Base-by-base conservation (phyloP, 2,113 vertebrate species). In the Pimephales promelas region DNA sequence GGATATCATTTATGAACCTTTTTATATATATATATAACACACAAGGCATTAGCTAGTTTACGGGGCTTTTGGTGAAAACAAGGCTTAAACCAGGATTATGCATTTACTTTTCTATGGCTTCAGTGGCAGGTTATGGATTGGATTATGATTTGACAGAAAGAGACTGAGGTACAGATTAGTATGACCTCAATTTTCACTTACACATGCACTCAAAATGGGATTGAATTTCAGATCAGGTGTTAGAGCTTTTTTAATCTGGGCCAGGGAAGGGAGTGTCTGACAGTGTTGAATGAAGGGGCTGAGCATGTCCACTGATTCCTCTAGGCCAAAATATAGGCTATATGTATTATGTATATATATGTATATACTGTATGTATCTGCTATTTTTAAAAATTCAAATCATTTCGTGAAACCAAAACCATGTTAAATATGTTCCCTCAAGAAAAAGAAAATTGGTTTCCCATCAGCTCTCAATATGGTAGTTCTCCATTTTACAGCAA, bases 101-200 rank as follows among this genome's bases (percentile, higher is more conserved):
- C 59, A 40, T 81, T 49, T 45, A 73, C 43, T 85, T 81, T 64
- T 73, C 28, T 73, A 64, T 36, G 9, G 75, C 52, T 57, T 74
- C 47, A 82, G 64, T 84, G 74, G 88, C 45, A 85, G 81, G 84
- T 74, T 88, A 76, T 75, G 83, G 77, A 83, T 85, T 86, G 82
- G 81, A 88, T 88, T 87, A 86, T 86, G 59, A 85, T 82, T 88
- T 70, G 85, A 85, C 83, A 31, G 83, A 28, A 79, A 73, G 62
- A 75, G 85, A 49, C 75, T 68, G 64, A 81, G 81, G 64, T 81
- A 82, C 66, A 85, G 88, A 87, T 87, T 83, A 89, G 83, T 31
- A 72, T 85, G 85, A 86, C 88, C 88, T 88, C 83, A 64, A 77
- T 86, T 83, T 88, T 76, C 68, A 81, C 71, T 82, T 13, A 84